Conservation (phyloP, 2,113 vertebrate species). For the Centropristis striata region DNA sequence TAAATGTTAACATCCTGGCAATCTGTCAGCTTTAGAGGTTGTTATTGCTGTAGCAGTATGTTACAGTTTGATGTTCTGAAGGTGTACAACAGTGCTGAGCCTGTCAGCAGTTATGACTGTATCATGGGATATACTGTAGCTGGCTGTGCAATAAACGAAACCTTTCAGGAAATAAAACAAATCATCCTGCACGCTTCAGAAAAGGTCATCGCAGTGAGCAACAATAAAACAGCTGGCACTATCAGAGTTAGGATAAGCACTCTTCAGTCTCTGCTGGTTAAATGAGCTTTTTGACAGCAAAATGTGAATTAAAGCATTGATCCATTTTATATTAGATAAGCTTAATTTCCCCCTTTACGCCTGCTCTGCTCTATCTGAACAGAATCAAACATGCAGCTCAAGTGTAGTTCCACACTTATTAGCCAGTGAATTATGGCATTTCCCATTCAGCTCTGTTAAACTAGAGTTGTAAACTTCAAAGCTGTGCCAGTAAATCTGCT, state of each 20-base stretch:
- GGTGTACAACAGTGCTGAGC: conserved; percentile 5
- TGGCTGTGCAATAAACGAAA: conserved; percentile 37
- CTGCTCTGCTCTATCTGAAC: conserved; percentile 26
- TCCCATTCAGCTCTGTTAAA: conserved; percentile 47
- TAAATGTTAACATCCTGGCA: conserved; percentile 43
- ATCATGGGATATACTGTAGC: conserved; percentile 25
- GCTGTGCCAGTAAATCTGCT: conserved; percentile 50
- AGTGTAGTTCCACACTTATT: conserved; percentile 34
- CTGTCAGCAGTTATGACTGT: conserved; percentile 33
- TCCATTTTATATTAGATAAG: conserved; percentile 33
- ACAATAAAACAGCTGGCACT: conserved; percentile 45
- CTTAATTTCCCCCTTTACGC: conserved; percentile 31
- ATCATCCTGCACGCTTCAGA: conserved; percentile 25
- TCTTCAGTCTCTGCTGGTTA: neutral
- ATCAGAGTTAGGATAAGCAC: conserved; percentile 26
- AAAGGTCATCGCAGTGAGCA: conserved; percentile 23
- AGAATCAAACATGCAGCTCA: conserved; percentile 43
- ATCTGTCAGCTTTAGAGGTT: conserved; percentile 34
- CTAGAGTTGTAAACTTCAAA: conserved; percentile 63
- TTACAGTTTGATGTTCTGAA: conserved; percentile 25
- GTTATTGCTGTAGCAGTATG: conserved; percentile 33
- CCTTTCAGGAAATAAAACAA: conserved; percentile 35
- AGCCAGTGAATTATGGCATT: conserved; percentile 46
- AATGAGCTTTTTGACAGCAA: conserved; percentile 21
- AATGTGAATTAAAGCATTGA: conserved; percentile 44